These are phyloP conservation scores for Cecidostiba fungosa DNA, from an alignment of 2,888 invertebrate genomes.

Conservation along the genomic window DNA sequence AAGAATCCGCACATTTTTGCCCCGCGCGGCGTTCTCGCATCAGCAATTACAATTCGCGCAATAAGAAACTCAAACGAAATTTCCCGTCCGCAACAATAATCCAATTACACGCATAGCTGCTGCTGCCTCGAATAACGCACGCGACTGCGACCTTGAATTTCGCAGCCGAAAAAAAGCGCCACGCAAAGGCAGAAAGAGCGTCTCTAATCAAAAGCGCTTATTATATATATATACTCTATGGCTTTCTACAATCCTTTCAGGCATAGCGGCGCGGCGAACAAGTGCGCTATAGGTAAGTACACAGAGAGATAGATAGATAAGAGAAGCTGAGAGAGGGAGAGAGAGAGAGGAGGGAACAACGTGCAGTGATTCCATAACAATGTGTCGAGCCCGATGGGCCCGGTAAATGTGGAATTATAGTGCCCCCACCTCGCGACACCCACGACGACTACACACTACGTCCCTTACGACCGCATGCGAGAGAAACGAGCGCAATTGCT, in stretches of 20 bases:
- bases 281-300: no score
- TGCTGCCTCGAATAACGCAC: not conserved
- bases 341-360: no score
- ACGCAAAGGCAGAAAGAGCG: not conserved
- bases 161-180: not conserved
- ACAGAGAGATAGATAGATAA: no score
- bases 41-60: constrained; percentile 42
- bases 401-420: constrained; percentile 65
- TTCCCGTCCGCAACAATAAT: constrained; percentile 55
- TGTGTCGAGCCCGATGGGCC: constrained; percentile 43
- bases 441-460: constrained; percentile 54
- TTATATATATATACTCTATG: no score
- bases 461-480: constrained; percentile 60
- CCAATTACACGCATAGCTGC: constrained; percentile 51
- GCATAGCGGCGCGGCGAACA: no score
- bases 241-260: no score
- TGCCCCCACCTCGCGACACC: constrained; percentile 63
- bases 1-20: constrained; percentile 54
- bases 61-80: constrained; percentile 54
- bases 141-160: constrained; percentile 16
- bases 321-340: no score
- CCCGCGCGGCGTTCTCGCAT: constrained; percentile 8
- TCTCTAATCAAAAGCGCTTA: no score
- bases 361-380: constrained; percentile 53
- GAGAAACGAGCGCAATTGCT: constrained; percentile 67